Conservation (phyloP, 2,113 vertebrate genomes). For the Desmodus rotundus region DNA sequence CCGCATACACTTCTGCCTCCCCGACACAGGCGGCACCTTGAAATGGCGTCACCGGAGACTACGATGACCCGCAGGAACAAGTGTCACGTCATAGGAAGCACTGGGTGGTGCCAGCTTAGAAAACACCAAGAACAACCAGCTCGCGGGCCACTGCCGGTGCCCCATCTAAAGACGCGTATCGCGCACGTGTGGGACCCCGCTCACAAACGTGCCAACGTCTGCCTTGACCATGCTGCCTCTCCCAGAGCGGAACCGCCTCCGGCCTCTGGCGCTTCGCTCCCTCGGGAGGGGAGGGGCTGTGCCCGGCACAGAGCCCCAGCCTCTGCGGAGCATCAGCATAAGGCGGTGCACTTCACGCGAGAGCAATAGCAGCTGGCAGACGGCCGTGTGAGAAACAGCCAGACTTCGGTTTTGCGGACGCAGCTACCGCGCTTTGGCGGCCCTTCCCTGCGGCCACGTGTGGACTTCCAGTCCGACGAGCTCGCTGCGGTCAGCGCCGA, state of each 20-base stretch:
- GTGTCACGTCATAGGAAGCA: background rate
- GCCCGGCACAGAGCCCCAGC: background rate
- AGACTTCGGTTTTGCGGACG: background rate
- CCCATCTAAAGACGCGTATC: background rate
- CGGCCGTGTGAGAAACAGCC: background rate
- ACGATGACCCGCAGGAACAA: background rate
- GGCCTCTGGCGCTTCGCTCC: background rate
- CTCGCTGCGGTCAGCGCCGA: background rate
- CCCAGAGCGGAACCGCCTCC: background rate
- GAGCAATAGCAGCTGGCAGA: background rate
- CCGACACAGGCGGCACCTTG: background rate
- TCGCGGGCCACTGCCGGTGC: background rate
- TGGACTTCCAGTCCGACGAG: background rate
- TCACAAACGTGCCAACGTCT: background rate
- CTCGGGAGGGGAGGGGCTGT: background rate
- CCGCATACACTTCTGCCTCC: background rate
- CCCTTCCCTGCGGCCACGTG: background rate
- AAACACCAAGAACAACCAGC: background rate
- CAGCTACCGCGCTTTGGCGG: background rate
- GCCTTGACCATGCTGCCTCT: background rate
- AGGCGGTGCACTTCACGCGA: background rate
- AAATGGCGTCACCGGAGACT: background rate
- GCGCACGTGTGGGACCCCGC: background rate
- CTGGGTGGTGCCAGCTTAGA: too few species aligned
- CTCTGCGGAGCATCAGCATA: background rate